These are phyloP conservation scores for Trichoplax adhaerens DNA, from an alignment of 37 sponge, comb jelly and placozoan species.

Conservation along the genomic window DNA sequence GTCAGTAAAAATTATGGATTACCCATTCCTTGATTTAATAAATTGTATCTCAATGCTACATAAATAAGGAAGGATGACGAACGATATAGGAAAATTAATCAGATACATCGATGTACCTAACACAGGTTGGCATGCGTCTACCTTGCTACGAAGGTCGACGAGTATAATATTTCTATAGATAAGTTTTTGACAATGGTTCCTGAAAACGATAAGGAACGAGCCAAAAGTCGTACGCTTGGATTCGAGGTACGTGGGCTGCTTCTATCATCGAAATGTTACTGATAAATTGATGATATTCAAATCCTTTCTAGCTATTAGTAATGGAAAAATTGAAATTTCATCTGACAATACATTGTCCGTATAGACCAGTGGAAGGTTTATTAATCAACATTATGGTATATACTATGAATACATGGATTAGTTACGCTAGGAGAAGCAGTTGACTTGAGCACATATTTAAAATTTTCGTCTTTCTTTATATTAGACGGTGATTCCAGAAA, in stretches of 20 bases:
- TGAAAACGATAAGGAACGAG: conserved; percentile 7
- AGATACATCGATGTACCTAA: conserved; percentile 12
- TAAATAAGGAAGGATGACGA: too few relatives aligned
- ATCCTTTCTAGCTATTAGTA: conserved; percentile 32
- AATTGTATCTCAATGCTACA: too few relatives aligned
- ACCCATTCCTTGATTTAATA: too few relatives aligned
- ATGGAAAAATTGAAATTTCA: conserved; percentile 58
- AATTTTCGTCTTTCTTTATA: not conserved
- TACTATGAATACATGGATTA: not conserved
- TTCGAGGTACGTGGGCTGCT: too few relatives aligned
- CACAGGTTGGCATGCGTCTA: conserved; percentile 18
- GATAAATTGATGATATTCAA: too few relatives aligned
- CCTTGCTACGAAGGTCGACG: conserved; percentile 81
- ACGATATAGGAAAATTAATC: too few relatives aligned
- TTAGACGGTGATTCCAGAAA: conserved; percentile 27
- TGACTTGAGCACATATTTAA: not conserved
- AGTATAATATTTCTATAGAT: conserved; percentile 64
- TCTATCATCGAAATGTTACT: too few relatives aligned
- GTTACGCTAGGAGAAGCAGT: not conserved
- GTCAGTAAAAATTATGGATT: conserved; percentile 19
- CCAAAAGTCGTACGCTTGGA: too few relatives aligned
- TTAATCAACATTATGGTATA: conserved; percentile 74
- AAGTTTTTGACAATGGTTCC: conserved; percentile 54
- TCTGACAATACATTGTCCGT: conserved; percentile 67
- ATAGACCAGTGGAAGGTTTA: conserved; percentile 69